phyloP scores from a whole-genome alignment of 2,888 invertebrate genomes.

The Drosophila anomelani region DNA sequence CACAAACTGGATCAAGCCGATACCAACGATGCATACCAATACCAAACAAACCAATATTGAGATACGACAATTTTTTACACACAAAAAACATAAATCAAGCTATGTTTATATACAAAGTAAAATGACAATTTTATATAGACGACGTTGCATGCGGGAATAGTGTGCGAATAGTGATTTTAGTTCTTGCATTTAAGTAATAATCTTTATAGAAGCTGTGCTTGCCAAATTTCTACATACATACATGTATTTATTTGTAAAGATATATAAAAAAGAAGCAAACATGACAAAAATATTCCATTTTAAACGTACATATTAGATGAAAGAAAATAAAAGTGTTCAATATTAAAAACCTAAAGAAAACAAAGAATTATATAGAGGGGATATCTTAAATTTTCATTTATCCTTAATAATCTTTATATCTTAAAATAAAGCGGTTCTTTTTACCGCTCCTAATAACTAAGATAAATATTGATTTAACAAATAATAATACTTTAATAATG shows the following conservation, averaged over 20 bases:
- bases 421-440: neutral
- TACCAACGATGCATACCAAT: slow-evolving; percentile 76
- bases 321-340: slow-evolving; percentile 63
- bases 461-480: neutral
- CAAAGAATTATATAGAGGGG: no score
- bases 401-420: neutral
- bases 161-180: slow-evolving; percentile 50
- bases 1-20: slow-evolving; percentile 73
- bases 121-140: slow-evolving; percentile 46
- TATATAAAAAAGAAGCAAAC: slow-evolving; percentile 52
- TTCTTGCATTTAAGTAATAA: slow-evolving; percentile 64
- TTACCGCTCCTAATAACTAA: neutral
- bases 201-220: slow-evolving; percentile 80
- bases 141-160: slow-evolving; percentile 23
- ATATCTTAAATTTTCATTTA: no score
- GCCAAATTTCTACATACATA: slow-evolving; percentile 77
- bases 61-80: slow-evolving; percentile 43
- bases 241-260: slow-evolving; percentile 66
- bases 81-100: slow-evolving; percentile 44
- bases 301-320: slow-evolving; percentile 41
- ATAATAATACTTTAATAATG: slow-evolving; percentile 74
- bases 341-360: slow-evolving; percentile 10
- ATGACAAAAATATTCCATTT: slow-evolving; percentile 73
- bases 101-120: slow-evolving; percentile 48
- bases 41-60: slow-evolving; percentile 77